Evolutionary conservation across 37 sponge, comb jelly and placozoan genomes (phyloP).

Genomic region (Agelas oroides): DNA sequence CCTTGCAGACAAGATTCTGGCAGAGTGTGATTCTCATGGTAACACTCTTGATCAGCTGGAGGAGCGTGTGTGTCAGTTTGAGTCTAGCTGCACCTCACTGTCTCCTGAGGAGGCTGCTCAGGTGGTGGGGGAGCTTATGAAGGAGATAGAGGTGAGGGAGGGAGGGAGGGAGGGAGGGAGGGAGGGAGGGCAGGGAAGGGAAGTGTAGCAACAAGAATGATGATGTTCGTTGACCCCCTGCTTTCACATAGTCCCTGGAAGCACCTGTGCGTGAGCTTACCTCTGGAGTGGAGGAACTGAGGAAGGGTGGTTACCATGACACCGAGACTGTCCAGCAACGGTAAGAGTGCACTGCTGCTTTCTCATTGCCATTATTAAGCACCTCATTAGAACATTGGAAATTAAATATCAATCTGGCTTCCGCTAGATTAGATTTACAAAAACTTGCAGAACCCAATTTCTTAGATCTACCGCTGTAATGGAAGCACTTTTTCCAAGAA

Average conservation of each 20-base stretch:
- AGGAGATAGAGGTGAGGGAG: constrained; percentile 21
- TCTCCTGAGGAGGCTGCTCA: constrained; percentile 11
- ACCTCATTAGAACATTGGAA: no score
- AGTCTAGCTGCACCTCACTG: constrained; percentile 22
- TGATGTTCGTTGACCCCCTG: no score
- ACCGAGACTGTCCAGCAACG: constrained; percentile 13
- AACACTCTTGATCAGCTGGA: constrained; percentile 4
- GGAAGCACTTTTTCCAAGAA: no score
- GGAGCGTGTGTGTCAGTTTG: constrained; percentile 29
- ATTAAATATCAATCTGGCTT: no score
- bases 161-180: not conserved
- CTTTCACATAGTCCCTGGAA: not conserved
- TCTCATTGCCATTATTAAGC: no score
- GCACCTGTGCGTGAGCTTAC: constrained; percentile 2
- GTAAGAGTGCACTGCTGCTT: constrained; percentile 1
- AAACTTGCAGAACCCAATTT: no score
- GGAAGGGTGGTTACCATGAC: constrained; percentile 32
- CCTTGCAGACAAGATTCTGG: constrained; percentile 30
- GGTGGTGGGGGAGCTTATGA: constrained; percentile 12
- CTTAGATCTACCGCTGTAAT: no score
- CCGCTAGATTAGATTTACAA: no score
- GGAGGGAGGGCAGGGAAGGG: not conserved
- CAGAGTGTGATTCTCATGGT: constrained; percentile 2
- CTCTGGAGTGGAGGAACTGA: constrained; percentile 31
- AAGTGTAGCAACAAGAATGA: not conserved